Base-by-base conservation (phyloP, 2,797 vertebrate species). In the Furcifer pardalis region DNA sequence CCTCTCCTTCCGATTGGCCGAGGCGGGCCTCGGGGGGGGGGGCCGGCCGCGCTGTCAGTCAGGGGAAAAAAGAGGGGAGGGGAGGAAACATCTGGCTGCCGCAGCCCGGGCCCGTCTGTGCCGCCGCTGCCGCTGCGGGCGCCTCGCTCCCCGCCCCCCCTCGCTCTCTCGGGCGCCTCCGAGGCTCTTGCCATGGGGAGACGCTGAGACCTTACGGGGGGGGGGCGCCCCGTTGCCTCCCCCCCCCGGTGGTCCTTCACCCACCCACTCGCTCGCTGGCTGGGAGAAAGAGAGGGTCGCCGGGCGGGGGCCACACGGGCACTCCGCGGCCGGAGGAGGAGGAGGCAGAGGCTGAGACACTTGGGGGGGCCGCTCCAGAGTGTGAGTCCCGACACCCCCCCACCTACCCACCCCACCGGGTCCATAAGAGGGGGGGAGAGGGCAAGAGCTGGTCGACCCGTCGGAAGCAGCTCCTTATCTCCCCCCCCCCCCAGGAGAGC, bases 11-110 rank as follows among this genome's bases (percentile, higher is more conserved):
- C 73, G 88, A 94, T 95, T 95, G 95, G 95, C 73, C 37, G 84
- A 23, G 60, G 82, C 65, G 40, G 40, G 90, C 79, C 86, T n/a
- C 90, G 79, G 87, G 89, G 93, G 94, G 79, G 87, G 89, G 93
- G 94, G 84, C 73, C 37, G 35, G 44, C 9, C 13, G 4, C 0
- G 68, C 32, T 90, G 94, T 94, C 95, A 89, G 74, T 94, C 91
- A 69, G 69, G 76, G 85, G 62, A 86, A 90, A 87, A 88, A 92
- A 84, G 89, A 91, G 91, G 81, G 84, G 84, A 78, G 86, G 89
- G 92, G 3, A 77, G 97, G 95, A 95, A 97, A 98, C 97, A 98
- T 98, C 97, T 98, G 98, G 96, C 97, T 96, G 96, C 97, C 97
- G 97, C 97, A 96, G 97, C 97, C 96, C 96, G 96, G 96, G 96